Evolutionary conservation across 1,140 invertebrate species (phyloP).

Genomic region (Drosophila ohnishii): DNA sequence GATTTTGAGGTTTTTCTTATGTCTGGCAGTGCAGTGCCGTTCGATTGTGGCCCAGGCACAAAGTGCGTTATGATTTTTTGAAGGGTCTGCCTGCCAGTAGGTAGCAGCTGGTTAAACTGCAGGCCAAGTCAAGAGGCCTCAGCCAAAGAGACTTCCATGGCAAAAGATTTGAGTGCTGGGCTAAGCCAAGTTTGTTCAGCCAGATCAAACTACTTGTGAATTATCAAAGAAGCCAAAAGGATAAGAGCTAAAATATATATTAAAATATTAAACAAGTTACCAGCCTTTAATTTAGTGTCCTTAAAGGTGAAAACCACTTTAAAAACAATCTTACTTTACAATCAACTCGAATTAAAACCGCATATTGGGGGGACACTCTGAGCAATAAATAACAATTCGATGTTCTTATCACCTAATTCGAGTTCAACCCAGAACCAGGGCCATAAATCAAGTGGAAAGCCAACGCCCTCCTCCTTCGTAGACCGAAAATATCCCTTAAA

Average conservation of each 20-base stretch:
- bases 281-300: background rate
- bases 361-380: constrained; percentile 16
- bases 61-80: constrained; percentile 73
- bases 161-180: background rate
- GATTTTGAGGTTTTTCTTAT: constrained; percentile 27
- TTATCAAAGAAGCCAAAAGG: background rate
- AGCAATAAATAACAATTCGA: constrained; percentile 78
- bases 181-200: background rate
- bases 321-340: constrained; percentile 57
- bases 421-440: constrained; percentile 36
- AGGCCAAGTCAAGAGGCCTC: constrained; percentile 23
- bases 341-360: constrained; percentile 54
- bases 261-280: background rate
- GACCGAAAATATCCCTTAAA: constrained; percentile 11
- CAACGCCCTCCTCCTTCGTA: constrained; percentile 5
- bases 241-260: background rate
- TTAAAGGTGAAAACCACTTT: constrained; percentile 27
- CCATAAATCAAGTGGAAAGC: constrained; percentile 76
- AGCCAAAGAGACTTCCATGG: constrained; percentile 6
- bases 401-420: constrained; percentile 75
- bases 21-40: constrained; percentile 21
- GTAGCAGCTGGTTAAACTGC: constrained; percentile 36
- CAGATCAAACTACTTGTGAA: constrained; percentile 10
- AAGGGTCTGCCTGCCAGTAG: constrained; percentile 58
- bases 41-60: constrained; percentile 54